Conservation (phyloP, 2,888 invertebrate species). For the Crepidodera aurea region DNA sequence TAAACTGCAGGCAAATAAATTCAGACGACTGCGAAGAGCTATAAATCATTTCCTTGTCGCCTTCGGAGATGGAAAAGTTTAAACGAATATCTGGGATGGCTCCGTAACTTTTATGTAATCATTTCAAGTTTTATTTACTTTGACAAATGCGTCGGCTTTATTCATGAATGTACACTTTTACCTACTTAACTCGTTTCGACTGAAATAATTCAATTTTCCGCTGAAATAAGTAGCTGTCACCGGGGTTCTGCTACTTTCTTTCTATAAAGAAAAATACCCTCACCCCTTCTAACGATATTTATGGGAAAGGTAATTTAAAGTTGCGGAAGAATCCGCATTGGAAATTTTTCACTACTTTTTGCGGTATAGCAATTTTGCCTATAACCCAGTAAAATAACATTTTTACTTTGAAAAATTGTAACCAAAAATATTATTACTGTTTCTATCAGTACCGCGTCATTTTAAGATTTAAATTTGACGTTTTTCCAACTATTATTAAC, state of each 20-base stretch:
- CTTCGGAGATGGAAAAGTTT: constrained; percentile 52
- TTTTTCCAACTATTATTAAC: too few relatives aligned
- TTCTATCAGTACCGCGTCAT: too few relatives aligned
- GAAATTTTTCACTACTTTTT: too few relatives aligned
- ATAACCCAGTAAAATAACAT: too few relatives aligned
- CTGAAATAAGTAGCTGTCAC: constrained; percentile 28
- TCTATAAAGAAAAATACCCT: constrained; percentile 16
- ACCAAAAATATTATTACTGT: too few relatives aligned
- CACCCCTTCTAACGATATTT: constrained; percentile 5
- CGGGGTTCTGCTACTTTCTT: constrained; percentile 11
- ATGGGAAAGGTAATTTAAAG: constrained; percentile 18
- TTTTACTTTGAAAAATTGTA: too few relatives aligned
- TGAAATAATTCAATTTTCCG: constrained; percentile 31
- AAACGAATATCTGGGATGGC: constrained; percentile 53
- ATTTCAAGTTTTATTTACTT: constrained; percentile 36
- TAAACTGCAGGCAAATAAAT: constrained; percentile 34
- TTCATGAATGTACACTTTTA: constrained; percentile 31
- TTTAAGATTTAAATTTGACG: too few relatives aligned
- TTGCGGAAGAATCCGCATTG: constrained; percentile 14
- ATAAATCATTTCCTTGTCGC: constrained; percentile 53
- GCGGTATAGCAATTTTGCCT: too few relatives aligned
- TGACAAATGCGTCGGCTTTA: constrained; percentile 31
- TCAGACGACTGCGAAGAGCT: constrained; percentile 47
- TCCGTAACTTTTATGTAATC: constrained; percentile 44
- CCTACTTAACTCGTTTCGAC: constrained; percentile 31